These are phyloP conservation scores for Xenopus borealis DNA, from an alignment of 2,113 vertebrate species.

Conservation along the genomic window DNA sequence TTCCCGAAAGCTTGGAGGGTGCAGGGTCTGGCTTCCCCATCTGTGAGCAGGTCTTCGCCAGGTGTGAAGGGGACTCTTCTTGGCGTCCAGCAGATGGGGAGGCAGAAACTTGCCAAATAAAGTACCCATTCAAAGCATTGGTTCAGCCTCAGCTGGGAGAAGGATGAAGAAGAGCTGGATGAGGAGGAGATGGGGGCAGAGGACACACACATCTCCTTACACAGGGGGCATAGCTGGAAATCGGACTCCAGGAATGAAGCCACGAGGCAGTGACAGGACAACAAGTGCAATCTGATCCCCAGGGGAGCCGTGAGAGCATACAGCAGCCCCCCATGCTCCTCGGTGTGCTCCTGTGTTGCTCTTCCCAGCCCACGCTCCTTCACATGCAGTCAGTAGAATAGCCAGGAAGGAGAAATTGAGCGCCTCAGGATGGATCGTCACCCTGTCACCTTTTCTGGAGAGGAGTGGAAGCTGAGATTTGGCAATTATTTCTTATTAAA, in stretches of 20 bases:
- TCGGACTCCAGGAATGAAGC: slow-evolving; percentile 89
- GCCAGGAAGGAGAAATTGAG: too few species aligned
- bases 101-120: background rate
- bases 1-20: slow-evolving; percentile 86
- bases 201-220: too few species aligned
- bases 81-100: slow-evolving; percentile 87
- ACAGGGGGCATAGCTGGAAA: too few species aligned
- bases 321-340: slow-evolving; percentile 3
- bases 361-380: too few species aligned
- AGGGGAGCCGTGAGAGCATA: background rate
- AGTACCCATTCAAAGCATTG: too few species aligned
- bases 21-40: slow-evolving; percentile 95
- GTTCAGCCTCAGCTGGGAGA: slow-evolving; percentile 64
- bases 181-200: too few species aligned
- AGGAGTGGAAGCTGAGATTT: too few species aligned
- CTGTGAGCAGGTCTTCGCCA: slow-evolving; percentile 96
- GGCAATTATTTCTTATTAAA: too few species aligned
- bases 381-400: too few species aligned
- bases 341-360: background rate
- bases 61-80: slow-evolving; percentile 93
- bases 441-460: too few species aligned
- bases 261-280: slow-evolving; percentile 54
- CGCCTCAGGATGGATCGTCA: too few species aligned
- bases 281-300: background rate
- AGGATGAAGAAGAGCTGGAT: slow-evolving; percentile 82